A percentile compares a stretch with the other conserved stretches of the same genome.
Conservation (phyloP, 1,140 invertebrate species). For the Globodera ellingtonae region DNA sequence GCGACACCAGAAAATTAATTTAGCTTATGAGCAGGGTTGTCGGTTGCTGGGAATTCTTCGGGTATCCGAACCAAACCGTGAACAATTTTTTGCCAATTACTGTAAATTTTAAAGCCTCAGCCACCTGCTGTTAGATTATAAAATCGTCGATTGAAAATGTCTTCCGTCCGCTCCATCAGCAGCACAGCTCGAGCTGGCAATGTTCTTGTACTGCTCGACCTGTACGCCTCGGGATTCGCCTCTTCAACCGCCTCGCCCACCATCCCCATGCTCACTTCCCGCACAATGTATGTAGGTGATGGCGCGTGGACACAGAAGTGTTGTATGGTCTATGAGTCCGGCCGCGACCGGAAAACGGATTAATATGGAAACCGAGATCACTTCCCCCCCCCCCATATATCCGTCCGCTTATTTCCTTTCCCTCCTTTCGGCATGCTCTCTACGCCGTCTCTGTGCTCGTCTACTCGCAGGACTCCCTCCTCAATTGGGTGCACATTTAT, state of each 20-base stretch:
- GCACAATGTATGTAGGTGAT: slow-evolving; percentile 39
- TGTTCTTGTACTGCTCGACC: slow-evolving; percentile 58
- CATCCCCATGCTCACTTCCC: slow-evolving; percentile 55
- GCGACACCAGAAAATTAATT: no score
- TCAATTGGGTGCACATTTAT: slow-evolving; percentile 62
- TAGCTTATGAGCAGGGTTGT: no score
- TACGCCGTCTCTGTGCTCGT: slow-evolving; percentile 61
- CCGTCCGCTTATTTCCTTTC: not conserved
- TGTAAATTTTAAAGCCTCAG: no score
- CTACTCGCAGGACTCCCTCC: slow-evolving; percentile 54
- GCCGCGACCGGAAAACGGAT: no score
- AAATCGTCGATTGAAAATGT: not conserved
- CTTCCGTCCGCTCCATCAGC: slow-evolving; percentile 20
- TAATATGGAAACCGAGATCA: no score
- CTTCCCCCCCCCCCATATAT: not conserved
- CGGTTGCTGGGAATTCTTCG: no score
- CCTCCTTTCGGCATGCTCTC: slow-evolving; percentile 51
- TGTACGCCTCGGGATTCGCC: slow-evolving; percentile 62
- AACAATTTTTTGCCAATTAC: no score
- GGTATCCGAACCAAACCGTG: no score
- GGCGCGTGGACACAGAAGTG: not conserved
- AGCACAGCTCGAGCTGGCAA: slow-evolving; percentile 42
- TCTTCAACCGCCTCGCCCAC: slow-evolving; percentile 46
- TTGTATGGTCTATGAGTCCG: no score
- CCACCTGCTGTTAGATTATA: no score